Base-by-base conservation (phyloP, 2,797 vertebrate species). In the Cryptoblepharus egeriae region DNA sequence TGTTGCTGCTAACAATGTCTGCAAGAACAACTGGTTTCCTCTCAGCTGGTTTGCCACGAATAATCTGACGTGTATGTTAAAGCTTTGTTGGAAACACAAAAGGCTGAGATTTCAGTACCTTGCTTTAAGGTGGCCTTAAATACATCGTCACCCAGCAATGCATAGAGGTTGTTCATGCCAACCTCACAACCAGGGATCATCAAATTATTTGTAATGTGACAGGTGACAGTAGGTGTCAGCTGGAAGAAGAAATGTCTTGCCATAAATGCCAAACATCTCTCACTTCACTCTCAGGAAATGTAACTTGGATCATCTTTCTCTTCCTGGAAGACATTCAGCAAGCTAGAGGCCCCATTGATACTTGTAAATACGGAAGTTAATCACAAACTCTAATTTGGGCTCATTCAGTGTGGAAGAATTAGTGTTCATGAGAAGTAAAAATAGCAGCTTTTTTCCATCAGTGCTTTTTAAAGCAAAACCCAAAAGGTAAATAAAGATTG, bases 141-240 rank as follows among this genome's bases (percentile, higher is more conserved):
- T 88, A 91, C 94, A 94, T 95, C 91, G 94, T 93, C 94, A 92
- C 87, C 87, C 91, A 91, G 87, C 90, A 84, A 87, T 92, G 37
- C 64, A 90, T 96, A 95, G 94, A 80, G 63, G 63, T 75, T 94
- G 95, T 94, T 96, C 92, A 90, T 90, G 93, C 93, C 88, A 91
- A 88, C 86, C 82, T 86, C 93, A 94, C 94, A 92, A 95, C 96
- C 90, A 96, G 95, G 94, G 95, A 92, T 83, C 75, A 90, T 93
- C 84, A 93, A 91, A 95, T 97, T 96, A 96, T 96, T 96, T 95
- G 91, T 95, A 96, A 95, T 91, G 89, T 97, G 97, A 98, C 97
- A 98, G 96, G 96, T 98, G 98, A 98, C 95, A 97, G 94, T 94
- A 93, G 94, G 94, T 96, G 97, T 98, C 98, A 99, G 97, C 97